Evolutionary conservation across 2,797 vertebrate species (phyloP).

Genomic region (Semotilus atromaculatus): DNA sequence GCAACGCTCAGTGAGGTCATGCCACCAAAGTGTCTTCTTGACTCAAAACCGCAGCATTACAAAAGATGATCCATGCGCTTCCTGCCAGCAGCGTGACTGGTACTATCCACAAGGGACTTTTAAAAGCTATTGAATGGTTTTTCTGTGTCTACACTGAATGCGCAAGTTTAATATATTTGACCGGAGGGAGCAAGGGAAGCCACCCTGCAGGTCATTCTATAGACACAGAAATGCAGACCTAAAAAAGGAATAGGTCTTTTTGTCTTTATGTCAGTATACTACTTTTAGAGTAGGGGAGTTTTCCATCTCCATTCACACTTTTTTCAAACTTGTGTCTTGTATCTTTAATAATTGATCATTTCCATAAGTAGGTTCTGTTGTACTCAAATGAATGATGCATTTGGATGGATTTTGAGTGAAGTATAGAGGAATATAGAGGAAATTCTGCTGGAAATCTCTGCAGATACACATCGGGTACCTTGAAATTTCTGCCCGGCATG

Average conservation of each 20-base stretch:
- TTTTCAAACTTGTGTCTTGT: conserved; percentile 17
- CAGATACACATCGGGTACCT: background rate
- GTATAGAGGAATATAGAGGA: background rate
- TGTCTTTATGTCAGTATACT: conserved; percentile 29
- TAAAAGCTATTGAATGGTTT: conserved; percentile 51
- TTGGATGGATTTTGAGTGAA: conserved; percentile 39
- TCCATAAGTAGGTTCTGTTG: conserved; percentile 61
- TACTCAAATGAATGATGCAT: conserved; percentile 56
- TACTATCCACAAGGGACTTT: conserved; percentile 42
- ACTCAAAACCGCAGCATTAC: conserved; percentile 43
- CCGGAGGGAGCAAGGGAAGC: conserved; percentile 20
- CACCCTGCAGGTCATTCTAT: conserved; percentile 16
- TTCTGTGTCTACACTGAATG: conserved; percentile 46
- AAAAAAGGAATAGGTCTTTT: conserved; percentile 27
- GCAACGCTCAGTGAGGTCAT: conserved; percentile 43
- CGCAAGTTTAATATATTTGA: conserved; percentile 42
- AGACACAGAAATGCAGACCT: conserved; percentile 8
- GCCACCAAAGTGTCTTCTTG: conserved; percentile 28
- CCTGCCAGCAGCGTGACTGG: conserved; percentile 40
- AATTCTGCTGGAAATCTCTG: conserved; percentile 27
- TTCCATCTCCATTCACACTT: conserved; percentile 41
- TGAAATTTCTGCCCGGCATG: conserved; percentile 17
- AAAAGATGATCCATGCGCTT: conserved; percentile 48
- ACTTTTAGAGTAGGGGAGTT: conserved; percentile 44
- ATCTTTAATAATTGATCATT: conserved; percentile 52